These are phyloP conservation scores for Petrolisthes cinctipes DNA, from an alignment of 2,888 invertebrate genomes.

Conservation along the genomic window DNA sequence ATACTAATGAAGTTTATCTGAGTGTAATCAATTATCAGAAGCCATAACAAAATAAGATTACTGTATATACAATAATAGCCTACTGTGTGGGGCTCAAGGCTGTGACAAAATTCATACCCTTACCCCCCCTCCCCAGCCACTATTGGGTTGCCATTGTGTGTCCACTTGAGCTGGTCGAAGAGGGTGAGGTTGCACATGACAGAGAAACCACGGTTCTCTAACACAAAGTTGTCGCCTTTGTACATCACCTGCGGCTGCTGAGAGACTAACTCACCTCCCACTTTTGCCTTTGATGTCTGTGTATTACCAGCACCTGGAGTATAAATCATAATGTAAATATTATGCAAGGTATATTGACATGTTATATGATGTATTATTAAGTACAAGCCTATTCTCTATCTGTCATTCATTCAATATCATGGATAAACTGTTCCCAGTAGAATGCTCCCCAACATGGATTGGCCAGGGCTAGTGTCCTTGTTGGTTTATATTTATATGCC, in stretches of 20 bases:
- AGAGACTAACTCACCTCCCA: conserved; percentile 47
- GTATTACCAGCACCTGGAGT: conserved; percentile 44
- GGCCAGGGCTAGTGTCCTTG: too few relatives aligned
- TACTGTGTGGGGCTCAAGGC: conserved; percentile 45
- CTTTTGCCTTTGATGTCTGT: conserved; percentile 32
- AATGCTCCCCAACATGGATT: too few relatives aligned
- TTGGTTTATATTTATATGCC: too few relatives aligned
- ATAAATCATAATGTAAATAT: neutral
- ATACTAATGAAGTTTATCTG: too few relatives aligned
- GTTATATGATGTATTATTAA: too few relatives aligned
- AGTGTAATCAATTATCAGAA: neutral
- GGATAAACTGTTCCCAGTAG: too few relatives aligned
- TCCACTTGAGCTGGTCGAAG: conserved; percentile 62
- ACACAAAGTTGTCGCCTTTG: conserved; percentile 49
- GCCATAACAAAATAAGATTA: neutral
- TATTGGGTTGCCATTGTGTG: conserved; percentile 56
- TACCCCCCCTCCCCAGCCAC: conserved; percentile 58
- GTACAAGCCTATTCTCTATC: too few relatives aligned
- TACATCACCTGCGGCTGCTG: conserved; percentile 49
- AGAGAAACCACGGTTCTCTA: conserved; percentile 38
- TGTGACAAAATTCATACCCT: conserved; percentile 33
- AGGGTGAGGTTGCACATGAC: conserved; percentile 53
- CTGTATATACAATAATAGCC: conserved; percentile 20
- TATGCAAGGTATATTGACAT: too few relatives aligned
- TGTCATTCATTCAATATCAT: too few relatives aligned